Evolutionary conservation across 2,797 vertebrate genomes (phyloP).

Genomic region (Schizopygopsis pylzovi): DNA sequence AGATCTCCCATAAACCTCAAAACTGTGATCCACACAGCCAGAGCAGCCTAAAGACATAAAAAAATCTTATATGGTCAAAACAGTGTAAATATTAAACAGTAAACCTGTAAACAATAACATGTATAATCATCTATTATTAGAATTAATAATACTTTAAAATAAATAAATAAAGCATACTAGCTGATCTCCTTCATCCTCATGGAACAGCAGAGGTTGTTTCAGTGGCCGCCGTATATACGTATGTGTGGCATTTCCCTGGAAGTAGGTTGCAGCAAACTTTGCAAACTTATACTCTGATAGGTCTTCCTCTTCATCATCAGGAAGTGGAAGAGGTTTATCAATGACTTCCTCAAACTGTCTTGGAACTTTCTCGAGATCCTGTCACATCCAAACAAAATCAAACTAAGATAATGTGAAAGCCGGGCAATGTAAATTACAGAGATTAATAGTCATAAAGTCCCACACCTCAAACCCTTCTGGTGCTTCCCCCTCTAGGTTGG

Average conservation of each 20-base stretch:
- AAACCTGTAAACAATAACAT: neutral
- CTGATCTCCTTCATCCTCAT: conserved; percentile 96
- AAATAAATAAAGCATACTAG: conserved; percentile 76
- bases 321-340: conserved; percentile 88
- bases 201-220: conserved; percentile 94
- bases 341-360: conserved; percentile 87
- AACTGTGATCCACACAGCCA: conserved; percentile 96
- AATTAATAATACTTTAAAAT: neutral
- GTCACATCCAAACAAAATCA: conserved; percentile 39
- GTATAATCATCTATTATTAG: neutral
- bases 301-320: conserved; percentile 94
- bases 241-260: conserved; percentile 92
- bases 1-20: conserved; percentile 98
- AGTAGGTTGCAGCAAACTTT: conserved; percentile 96
- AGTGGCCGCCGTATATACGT: conserved; percentile 90
- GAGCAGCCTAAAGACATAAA: conserved; percentile 81
- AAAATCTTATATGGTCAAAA: neutral
- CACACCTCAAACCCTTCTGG: conserved; percentile 92
- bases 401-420: neutral
- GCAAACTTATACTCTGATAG: conserved; percentile 95
- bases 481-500: conserved; percentile 92
- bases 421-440: neutral
- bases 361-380: conserved; percentile 89
- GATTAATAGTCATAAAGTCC: neutral
- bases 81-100: neutral